Base-by-base conservation (phyloP, 2,888 invertebrate genomes). In the Tipula helvola region DNA sequence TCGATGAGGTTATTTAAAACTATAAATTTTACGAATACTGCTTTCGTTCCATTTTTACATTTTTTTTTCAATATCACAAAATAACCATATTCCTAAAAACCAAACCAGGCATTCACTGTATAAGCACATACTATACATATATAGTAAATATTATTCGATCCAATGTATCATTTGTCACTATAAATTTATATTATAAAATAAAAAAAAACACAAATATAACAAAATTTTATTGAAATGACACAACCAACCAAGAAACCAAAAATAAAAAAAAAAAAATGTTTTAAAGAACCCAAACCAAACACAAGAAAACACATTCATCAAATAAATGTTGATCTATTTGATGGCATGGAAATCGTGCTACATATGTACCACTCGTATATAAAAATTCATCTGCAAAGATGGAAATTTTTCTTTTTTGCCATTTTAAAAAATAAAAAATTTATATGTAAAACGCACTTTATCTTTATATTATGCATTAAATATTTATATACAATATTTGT, bases 141-240 rank as follows among this genome's bases (percentile, higher is more conserved):
- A 52, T 52, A 52, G 28, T 52, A n/a, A 5, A 52, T 52, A 52
- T 52, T 28, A 28, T 71, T 71, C 28, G 71, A 28, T 71, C 71
- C 71, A 71, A 71, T 71, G 71, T 71, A 71, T 71, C 71, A 71
- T 71, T 71, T 71, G 71, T 71, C 71, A 71, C 71, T 71, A 71
- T 71, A 71, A 71, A 71, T 71, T 28, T 71, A 71, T 28, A 71
- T 71, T 71, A 18, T 1, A 71, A 71, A 18, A 71, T 2, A 39
- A 52, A 5, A 28, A 71, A 71, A 3, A 71, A 4, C 28, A 52
- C 52, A 71, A 71, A 71, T 71, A 71, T 12, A 39, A 39, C 39
- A 39, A 71, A 71, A 71, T 71, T 71, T 71, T 71, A 71, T 71
- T 71, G 71, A 71, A 71, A 71, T 71, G 71, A 71, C 71, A 71